Base-by-base conservation (phyloP, 2,797 vertebrate genomes). In the Calcarius lapponicus region DNA sequence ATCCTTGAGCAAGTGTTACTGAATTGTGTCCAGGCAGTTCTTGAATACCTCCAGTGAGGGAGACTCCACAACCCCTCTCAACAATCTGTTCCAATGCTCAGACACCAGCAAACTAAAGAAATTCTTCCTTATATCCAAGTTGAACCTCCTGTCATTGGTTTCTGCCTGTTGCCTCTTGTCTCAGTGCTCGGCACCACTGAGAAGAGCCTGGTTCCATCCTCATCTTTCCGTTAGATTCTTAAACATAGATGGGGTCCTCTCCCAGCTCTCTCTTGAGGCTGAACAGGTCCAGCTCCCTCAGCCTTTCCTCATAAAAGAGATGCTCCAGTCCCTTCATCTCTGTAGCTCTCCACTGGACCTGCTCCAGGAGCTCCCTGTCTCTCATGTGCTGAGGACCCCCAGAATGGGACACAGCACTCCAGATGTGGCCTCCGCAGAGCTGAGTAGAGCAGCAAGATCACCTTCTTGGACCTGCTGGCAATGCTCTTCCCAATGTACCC, bases 341-440 rank as follows among this genome's bases (percentile, higher is more conserved):
- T 24, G 12, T 3, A 0, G 2, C 21, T 3, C 54, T 54, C 2
- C 2, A 1, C 5, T 20, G 31, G 34, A 42, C 4, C 15, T 22
- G 9, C 47, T 47, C 6, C 69, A 67, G 54, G 47, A 54, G 12
- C 25, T 34, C 38, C 29, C 6, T n/a, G 24, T 31, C 20, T 31
- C 32, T n/a, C 20, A 9, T 5, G 29, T 53, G 47, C 54, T 40
- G 61, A 60, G 62, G 34, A 81, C 26, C 18, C 18, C 36, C 86
- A 61, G 34, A 67, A 69, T 26, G 14, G 40, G 34, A 20, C 31
- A 54, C 12, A 74, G 15, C 40, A 16, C 25, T 31, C 5, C 40
- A 81, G 26, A 19, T 24, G 21, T 16, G 20, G 6, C 47, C 69
- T 61, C 47, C 67, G n/a, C 61, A 67, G 20, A 17, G 61, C 40